Evolutionary conservation across 1,140 invertebrate genomes (phyloP), one percentile per base, ranked within the genome.

Genomic region (Drosophila lowei): DNA sequence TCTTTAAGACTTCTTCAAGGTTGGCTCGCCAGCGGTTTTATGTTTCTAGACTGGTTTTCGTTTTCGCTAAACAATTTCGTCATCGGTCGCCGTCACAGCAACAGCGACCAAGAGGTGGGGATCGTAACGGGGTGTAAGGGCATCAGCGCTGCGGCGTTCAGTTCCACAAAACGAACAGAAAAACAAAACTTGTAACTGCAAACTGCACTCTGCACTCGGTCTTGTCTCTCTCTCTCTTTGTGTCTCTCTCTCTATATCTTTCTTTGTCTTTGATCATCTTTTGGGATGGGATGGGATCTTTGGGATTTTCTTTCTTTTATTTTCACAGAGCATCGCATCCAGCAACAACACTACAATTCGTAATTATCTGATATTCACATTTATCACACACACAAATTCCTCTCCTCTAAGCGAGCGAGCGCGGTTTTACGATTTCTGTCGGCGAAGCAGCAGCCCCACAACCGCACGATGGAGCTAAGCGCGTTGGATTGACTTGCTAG

Each of bases 41-140:
- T 81, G 53, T 85, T 77, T 85, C 81, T 85, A 85, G 81, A 85
- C 81, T 85, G 81, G 81, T 85, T 75, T 75, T 72, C 67, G 66
- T 72, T 85, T 85, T 88, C 73, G 83, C 81, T 85, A 67, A 81
- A 65, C 64, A 81, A 81, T 85, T 85, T 85, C 81, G 81, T 85
- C 81, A 85, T 85, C 83, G 54, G 44, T 62, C 58, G 28, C 60
- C 56, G 34, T 38, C 44, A 44, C 62, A 62, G 18, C 71, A 67
- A 47, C 53, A 63, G 44, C 42, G 56, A 61, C 67, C 43, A 44
- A 43, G 53, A 53, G 55, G 49, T 47, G 54, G 48, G 57, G 61
- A 18, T 34, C 25, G 21, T 57, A 46, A 44, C n/a, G 58, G 57
- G 50, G 60, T 63, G 70, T 15, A 48, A 67, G 49, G 49, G 56